phyloP scores from a whole-genome alignment of 2,113 vertebrate genomes.

The Vidua chalybeata region DNA sequence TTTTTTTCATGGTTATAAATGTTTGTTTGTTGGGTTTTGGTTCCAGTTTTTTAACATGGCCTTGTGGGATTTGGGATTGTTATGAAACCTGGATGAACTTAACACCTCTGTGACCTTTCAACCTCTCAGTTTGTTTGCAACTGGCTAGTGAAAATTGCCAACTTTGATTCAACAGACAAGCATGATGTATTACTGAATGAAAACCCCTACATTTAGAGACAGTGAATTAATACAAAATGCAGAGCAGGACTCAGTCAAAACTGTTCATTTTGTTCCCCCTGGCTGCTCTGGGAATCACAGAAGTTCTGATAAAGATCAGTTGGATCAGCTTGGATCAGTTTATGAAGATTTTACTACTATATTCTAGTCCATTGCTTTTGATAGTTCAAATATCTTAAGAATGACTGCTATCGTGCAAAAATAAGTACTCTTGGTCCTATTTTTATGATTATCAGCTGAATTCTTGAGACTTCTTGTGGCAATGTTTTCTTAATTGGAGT shows the following conservation, averaged over 20 bases:
- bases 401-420: not conserved
- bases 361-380: not conserved
- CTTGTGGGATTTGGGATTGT: not conserved
- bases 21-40: not conserved
- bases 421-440: not conserved
- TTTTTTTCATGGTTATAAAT: not conserved
- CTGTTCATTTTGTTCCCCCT: not conserved
- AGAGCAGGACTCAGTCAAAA: not conserved
- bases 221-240: not conserved
- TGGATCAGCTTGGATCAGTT: not conserved
- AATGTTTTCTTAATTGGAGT: slow-evolving; percentile 78
- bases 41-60: not conserved
- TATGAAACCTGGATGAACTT: not conserved
- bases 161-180: not conserved
- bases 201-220: not conserved
- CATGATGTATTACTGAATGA: not conserved
- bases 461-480: slow-evolving; percentile 78
- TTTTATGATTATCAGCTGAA: slow-evolving; percentile 73
- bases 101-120: not conserved
- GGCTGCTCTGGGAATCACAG: not conserved
- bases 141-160: not conserved
- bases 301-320: not conserved
- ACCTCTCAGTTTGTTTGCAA: not conserved
- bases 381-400: not conserved
- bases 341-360: not conserved